Evolutionary conservation across 30 jellyfish, hydroid and myxozoan species (phyloP).

Genomic region (Phacellophora camtschatica): DNA sequence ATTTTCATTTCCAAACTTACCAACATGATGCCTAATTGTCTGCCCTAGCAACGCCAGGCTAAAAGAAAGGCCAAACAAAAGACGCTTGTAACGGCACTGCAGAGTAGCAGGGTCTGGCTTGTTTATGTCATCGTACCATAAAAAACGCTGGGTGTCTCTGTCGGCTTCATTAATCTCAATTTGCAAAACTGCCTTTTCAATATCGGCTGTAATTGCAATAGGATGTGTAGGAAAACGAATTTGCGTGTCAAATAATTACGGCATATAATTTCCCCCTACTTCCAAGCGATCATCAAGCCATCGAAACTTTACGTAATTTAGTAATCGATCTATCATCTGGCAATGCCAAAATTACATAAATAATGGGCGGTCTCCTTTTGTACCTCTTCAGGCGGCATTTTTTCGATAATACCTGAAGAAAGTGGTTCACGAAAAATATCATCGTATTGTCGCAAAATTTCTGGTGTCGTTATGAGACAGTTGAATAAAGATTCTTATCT

Average conservation of each 20-base stretch:
- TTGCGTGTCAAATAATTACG: too few relatives aligned
- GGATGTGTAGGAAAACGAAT: too few relatives aligned
- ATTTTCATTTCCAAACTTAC: too few relatives aligned
- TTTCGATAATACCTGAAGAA: background rate
- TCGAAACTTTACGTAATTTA: background rate
- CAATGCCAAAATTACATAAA: background rate
- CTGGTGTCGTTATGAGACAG: slow-evolving; percentile 1
- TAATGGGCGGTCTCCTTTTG: slow-evolving; percentile 19
- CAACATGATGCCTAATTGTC: too few relatives aligned
- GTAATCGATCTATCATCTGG: slow-evolving; percentile 44
- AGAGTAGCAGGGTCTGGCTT: too few relatives aligned
- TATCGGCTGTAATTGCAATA: too few relatives aligned
- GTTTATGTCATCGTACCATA: too few relatives aligned
- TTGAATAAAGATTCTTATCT: background rate
- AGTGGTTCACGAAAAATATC: slow-evolving; percentile 19
- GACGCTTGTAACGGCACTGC: too few relatives aligned
- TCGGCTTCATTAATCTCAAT: background rate
- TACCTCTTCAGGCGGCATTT: background rate
- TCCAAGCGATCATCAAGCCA: background rate
- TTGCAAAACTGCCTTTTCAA: too few relatives aligned
- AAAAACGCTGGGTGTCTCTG: background rate
- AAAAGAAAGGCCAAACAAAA: too few relatives aligned
- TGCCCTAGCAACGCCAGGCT: too few relatives aligned
- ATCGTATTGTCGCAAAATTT: background rate
- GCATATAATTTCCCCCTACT: background rate